phyloP scores from a whole-genome alignment of 2,797 vertebrate genomes.

The Vireo griseus region DNA sequence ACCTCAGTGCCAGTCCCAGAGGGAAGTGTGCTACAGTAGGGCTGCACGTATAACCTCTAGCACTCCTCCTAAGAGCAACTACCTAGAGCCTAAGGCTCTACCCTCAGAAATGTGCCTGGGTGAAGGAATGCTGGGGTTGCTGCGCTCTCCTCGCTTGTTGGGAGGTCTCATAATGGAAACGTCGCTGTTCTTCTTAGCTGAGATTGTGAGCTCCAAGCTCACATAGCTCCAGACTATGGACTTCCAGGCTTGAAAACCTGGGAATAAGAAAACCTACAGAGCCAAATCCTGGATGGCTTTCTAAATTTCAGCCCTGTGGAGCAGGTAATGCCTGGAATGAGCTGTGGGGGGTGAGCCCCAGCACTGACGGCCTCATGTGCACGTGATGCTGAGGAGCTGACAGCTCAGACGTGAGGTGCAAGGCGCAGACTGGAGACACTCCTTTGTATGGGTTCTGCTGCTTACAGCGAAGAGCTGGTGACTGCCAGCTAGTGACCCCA shows the following conservation, averaged over 20 bases:
- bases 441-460: background rate
- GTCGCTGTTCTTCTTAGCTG: rapidly evolving
- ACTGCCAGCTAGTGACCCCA: rapidly evolving
- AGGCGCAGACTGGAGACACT: background rate
- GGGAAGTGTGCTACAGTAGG: background rate
- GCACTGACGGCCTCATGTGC: background rate
- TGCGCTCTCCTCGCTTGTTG: rapidly evolving
- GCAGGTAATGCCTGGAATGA: background rate
- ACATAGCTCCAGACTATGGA: background rate
- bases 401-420: background rate
- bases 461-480: background rate
- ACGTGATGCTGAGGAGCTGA: background rate
- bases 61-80: background rate
- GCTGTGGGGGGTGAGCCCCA: background rate
- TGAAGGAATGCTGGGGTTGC: background rate
- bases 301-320: background rate
- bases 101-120: background rate
- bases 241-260: background rate
- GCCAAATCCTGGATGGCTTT: background rate
- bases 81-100: background rate
- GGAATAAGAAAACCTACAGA: background rate
- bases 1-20: background rate
- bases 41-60: rapidly evolving
- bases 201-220: background rate
- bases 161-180: background rate